Conservation (phyloP, 1,140 invertebrate species). For the Papilio dardanus region DNA sequence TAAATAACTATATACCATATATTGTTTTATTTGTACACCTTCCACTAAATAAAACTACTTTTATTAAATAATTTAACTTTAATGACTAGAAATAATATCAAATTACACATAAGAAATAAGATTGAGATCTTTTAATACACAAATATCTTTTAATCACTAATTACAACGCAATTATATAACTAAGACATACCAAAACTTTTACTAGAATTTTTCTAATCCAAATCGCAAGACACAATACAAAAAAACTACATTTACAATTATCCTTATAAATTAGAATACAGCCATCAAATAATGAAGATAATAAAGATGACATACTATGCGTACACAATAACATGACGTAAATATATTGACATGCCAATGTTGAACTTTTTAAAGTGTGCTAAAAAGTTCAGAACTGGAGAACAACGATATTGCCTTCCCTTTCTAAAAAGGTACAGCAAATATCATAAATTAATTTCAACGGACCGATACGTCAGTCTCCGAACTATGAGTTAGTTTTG, state of each 20-base stretch:
- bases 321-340: background rate
- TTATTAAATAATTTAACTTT: background rate
- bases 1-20: conserved; percentile 26
- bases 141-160: background rate
- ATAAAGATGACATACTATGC: background rate
- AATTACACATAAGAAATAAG: background rate
- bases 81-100: background rate
- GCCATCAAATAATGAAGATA: background rate
- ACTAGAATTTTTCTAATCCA: background rate
- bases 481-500: too few species aligned
- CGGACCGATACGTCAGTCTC: too few species aligned
- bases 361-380: too few species aligned
- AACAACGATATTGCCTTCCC: too few species aligned
- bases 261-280: background rate
- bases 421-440: too few species aligned
- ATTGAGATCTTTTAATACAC: background rate
- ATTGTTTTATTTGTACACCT: background rate
- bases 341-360: background rate
- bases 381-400: too few species aligned
- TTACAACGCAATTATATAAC: background rate
- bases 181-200: background rate
- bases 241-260: background rate
- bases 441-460: too few species aligned
- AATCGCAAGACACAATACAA: background rate
- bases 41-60: background rate